Percentiles rank a stretch among this genome's conserved stretches.
These are phyloP conservation scores for Epinotia ramella DNA, from an alignment of 2,888 invertebrate genomes.

Conservation along the genomic window DNA sequence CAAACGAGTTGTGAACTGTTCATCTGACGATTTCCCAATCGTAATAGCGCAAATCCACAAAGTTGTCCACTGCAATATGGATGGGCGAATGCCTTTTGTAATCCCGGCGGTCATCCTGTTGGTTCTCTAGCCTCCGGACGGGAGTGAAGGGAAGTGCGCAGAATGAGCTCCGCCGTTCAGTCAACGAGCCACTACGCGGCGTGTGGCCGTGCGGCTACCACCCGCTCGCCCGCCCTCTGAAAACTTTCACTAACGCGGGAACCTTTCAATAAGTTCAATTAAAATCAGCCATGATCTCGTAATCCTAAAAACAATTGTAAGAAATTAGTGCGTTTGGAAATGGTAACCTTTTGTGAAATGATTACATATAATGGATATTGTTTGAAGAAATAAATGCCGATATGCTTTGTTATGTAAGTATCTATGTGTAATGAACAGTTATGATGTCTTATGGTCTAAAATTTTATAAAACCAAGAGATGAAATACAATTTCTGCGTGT, in stretches of 20 bases:
- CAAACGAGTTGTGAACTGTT: constrained; percentile 14
- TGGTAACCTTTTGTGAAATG: background rate
- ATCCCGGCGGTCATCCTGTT: constrained; percentile 23
- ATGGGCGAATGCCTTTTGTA: constrained; percentile 30
- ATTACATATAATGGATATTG: constrained; percentile 19
- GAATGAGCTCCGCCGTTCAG: constrained; percentile 33
- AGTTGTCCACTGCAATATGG: constrained; percentile 35
- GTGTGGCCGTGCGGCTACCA: constrained; percentile 24
- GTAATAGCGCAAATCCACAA: constrained; percentile 31
- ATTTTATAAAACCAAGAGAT: background rate
- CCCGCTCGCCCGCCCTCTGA: background rate
- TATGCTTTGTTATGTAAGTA: constrained; percentile 82
- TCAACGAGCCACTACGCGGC: constrained; percentile 35
- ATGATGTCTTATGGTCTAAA: background rate
- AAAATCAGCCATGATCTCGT: no score
- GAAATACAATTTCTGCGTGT: no score
- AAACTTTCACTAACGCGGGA: constrained; percentile 23
- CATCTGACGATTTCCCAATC: constrained; percentile 12
- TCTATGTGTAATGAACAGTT: background rate
- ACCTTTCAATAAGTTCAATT: background rate
- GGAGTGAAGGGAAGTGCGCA: constrained; percentile 16
- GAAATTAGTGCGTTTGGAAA: background rate
- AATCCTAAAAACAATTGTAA: background rate
- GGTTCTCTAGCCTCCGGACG: background rate
- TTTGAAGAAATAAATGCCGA: constrained; percentile 50